Base-by-base conservation (phyloP, 2,888 invertebrate genomes). In the Autographa gamma region DNA sequence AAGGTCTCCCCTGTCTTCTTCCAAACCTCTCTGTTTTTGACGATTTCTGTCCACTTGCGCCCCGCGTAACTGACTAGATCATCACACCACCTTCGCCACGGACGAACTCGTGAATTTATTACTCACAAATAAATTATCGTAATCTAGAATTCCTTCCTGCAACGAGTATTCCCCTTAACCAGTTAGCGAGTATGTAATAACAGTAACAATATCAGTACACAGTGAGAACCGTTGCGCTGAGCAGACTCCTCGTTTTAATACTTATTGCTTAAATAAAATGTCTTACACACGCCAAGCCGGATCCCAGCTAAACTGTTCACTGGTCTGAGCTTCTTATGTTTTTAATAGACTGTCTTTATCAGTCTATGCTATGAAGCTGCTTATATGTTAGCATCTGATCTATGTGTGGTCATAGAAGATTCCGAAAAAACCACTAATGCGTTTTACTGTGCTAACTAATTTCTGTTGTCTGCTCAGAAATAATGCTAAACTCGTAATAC, bases 121-220 rank as follows among this genome's bases (percentile, higher is more conserved):
- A n/a, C n/a, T n/a, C n/a, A n/a, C 11, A 38, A 38, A 38, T 38
- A 11, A 11, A 38, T 38, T 38, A 38, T 38, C 11, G 38, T 38
- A 11, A 38, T 38, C 38, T 9, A 38, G 38, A 11, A 13, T 13
- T 13, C 38, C 38, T 7, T 0, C 11, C 5, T 43, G 14, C 7
- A 16, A n/a, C 5, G 2, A 25, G 25, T 62, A 65, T 76, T n/a
- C 60, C 67, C 76, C 83, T 80, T 81, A 77, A 80, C 63, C 31
- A 34, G 41, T 32, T 48, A 48, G 31, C 66, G 68, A 73, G 76
- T 68, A 71, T 59, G 74, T 71, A 76, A 82, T 83, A 84, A 84
- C 82, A 77, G 63, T 82, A 82, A 82, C 77, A 80, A 73, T 82
- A 74, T 76, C 66, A 61, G 65, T 80, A 72, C 73, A 70, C 63